Evolutionary conservation across 2,797 vertebrate species (phyloP).

Genomic region (Clarias laeviceps): DNA sequence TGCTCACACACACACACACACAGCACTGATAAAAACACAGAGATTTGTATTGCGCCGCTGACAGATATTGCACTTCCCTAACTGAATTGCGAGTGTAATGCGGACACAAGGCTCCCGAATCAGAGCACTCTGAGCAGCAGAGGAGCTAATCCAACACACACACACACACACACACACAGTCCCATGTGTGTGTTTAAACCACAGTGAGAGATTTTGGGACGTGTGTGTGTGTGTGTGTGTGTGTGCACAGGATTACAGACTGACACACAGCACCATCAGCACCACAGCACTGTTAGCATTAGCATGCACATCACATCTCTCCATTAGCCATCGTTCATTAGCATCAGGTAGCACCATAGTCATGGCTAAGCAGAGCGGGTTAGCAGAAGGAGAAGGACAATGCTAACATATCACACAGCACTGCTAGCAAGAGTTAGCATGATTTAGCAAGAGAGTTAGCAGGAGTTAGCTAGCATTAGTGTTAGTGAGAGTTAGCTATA

Average conservation of each 20-base stretch:
- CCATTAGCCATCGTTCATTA: not conserved
- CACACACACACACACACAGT: slow-evolving; percentile 8
- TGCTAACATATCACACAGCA: not conserved
- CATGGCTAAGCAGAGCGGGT: not conserved
- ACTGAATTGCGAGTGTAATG: slow-evolving; percentile 90
- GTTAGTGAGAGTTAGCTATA: not conserved
- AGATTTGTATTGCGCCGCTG: slow-evolving; percentile 97
- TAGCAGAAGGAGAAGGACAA: not conserved
- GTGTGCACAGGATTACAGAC: no score
- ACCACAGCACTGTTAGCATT: not conserved
- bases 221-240: not conserved
- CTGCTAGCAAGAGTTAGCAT: not conserved
- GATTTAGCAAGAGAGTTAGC: not conserved
- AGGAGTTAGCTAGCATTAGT: not conserved
- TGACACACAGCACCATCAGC: no score
- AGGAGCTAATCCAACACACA: slow-evolving; percentile 63
- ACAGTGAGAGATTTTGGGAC: not conserved
- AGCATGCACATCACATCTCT: not conserved
- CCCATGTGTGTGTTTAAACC: not conserved
- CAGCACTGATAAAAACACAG: slow-evolving; percentile 87
- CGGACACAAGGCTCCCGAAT: slow-evolving; percentile 88
- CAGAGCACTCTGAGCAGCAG: slow-evolving; percentile 75
- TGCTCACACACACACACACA: slow-evolving; percentile 75
- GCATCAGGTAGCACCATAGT: not conserved
- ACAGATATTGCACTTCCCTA: slow-evolving; percentile 99